Conservation (phyloP, 1,140 invertebrate species). For the Cardiocondyla obscurior region DNA sequence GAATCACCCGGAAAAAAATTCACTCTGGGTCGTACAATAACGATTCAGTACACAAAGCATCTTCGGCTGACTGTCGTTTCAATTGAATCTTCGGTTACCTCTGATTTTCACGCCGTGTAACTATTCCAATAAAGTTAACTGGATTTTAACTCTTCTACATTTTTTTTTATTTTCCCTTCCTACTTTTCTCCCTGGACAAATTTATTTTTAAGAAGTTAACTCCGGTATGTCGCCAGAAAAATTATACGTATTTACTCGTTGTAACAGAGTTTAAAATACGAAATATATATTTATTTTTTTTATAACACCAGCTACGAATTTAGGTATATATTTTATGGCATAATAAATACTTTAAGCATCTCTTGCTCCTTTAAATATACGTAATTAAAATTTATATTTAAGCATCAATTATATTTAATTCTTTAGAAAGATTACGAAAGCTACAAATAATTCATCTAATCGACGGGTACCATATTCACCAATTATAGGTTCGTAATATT, state of each 20-base stretch:
- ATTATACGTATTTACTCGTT: neutral
- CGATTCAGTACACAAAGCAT: neutral
- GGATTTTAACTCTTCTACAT: neutral
- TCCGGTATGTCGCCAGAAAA: neutral
- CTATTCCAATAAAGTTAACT: neutral
- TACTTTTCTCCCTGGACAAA: neutral
- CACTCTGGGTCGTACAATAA: constrained; percentile 22
- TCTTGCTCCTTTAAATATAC: too few species aligned
- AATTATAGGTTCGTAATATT: too few species aligned
- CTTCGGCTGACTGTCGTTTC: neutral
- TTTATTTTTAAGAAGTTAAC: neutral
- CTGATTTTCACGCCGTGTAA: neutral
- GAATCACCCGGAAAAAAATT: constrained; percentile 31
- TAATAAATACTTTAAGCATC: too few species aligned
- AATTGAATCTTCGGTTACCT: neutral
- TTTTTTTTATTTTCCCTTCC: neutral
- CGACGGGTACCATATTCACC: too few species aligned
- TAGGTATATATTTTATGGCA: too few species aligned
- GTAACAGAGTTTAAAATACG: neutral
- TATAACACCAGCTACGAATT: too few species aligned
- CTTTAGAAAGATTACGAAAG: too few species aligned
- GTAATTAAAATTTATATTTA: too few species aligned
- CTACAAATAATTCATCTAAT: too few species aligned
- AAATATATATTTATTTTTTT: neutral
- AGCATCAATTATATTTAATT: too few species aligned